phyloP scores from a whole-genome alignment of 2,888 invertebrate genomes.

The Drosophila meridiana region DNA sequence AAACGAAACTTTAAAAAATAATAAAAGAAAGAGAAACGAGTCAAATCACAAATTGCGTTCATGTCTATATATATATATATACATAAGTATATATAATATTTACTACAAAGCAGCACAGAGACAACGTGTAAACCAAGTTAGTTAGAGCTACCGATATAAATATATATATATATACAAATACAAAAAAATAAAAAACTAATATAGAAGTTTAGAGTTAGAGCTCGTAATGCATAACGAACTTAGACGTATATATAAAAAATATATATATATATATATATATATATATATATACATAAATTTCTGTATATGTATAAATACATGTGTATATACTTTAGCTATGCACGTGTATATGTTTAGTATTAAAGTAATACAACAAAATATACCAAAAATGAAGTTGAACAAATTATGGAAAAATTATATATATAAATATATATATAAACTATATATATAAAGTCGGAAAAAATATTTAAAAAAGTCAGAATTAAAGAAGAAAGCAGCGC shows the following conservation, averaged over 20 bases:
- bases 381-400: conserved; percentile 33
- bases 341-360: conserved; percentile 23
- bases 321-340: conserved; percentile 12
- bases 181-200: background rate
- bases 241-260: conserved; percentile 32
- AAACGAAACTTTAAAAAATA: background rate
- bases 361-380: conserved; percentile 23
- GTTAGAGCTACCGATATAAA: conserved; percentile 43
- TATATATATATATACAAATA: conserved; percentile 4
- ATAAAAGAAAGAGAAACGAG: conserved; percentile 1
- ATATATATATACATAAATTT: conserved; percentile 5
- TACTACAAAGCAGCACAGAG: conserved; percentile 36
- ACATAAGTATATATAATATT: conserved; percentile 28
- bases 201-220: conserved; percentile 46
- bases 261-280: too few relatives aligned
- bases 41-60: conserved; percentile 62
- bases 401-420: background rate
- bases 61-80: conserved; percentile 51
- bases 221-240: conserved; percentile 50
- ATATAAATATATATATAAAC: too few relatives aligned
- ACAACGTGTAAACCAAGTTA: conserved; percentile 63
- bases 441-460: background rate
- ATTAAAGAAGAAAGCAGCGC: conserved; percentile 58
- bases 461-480: conserved; percentile 21
- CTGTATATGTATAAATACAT: conserved; percentile 9